Evolutionary conservation across 2,797 vertebrate genomes (phyloP).

Genomic region (Kryptopterus vitreolus): DNA sequence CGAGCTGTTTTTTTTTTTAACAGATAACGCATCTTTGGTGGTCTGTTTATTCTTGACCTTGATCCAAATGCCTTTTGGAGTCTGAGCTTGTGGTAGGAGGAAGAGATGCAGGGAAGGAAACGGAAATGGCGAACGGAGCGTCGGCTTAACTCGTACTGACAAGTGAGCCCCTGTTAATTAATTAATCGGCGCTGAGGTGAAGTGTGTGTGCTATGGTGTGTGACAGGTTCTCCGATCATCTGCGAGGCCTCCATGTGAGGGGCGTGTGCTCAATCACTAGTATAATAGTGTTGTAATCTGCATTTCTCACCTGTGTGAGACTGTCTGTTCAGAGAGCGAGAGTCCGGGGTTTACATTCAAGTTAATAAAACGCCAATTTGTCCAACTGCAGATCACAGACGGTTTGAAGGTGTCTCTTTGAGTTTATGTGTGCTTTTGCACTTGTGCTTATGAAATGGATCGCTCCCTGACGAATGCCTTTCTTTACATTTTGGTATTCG

Average conservation of each 20-base stretch:
- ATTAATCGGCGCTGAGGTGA: constrained; percentile 37
- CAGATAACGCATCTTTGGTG: constrained; percentile 14
- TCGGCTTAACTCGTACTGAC: constrained; percentile 20
- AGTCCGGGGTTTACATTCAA: not conserved
- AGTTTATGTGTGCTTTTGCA: not conserved
- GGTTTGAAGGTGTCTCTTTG: not conserved
- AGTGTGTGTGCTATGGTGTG: constrained; percentile 40
- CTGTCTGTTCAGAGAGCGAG: not conserved
- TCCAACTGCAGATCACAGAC: not conserved
- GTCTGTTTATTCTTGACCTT: constrained; percentile 1
- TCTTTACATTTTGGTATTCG: no score
- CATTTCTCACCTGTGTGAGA: constrained; percentile 6
- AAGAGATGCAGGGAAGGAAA: not conserved
- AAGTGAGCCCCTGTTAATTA: constrained; percentile 39
- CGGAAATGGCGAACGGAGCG: constrained; percentile 31
- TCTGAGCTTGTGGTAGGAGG: not conserved
- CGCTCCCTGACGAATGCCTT: not conserved
- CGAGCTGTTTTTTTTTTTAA: not conserved
- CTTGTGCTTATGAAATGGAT: not conserved
- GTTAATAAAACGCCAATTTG: constrained; percentile 10
- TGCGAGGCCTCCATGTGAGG: constrained; percentile 41
- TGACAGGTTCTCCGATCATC: constrained; percentile 58
- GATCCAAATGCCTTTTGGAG: not conserved
- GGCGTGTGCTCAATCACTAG: constrained; percentile 20
- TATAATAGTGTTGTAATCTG: not conserved